Percentiles rank a stretch among this genome's conserved stretches.
phyloP scores from a whole-genome alignment of 1,140 invertebrate genomes.

The Branchinecta lynchi region DNA sequence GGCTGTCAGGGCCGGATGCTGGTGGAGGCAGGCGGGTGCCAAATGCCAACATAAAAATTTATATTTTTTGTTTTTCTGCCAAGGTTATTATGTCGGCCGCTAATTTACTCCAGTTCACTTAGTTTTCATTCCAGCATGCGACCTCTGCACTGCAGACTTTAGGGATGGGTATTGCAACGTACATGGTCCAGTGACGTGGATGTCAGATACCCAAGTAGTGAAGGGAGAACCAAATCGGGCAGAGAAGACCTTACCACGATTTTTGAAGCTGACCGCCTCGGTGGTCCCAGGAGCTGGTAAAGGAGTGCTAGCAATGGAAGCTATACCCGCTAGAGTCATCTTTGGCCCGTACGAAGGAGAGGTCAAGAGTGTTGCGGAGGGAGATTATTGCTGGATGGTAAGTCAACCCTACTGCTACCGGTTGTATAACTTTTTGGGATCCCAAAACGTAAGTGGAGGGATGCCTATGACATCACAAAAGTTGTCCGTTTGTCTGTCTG shows the following conservation, averaged over 20 bases:
- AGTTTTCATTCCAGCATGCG: neutral
- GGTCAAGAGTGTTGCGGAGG: slow-evolving; percentile 11
- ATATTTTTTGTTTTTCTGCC: no score
- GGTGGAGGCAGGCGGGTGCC: no score
- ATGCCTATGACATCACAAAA: no score
- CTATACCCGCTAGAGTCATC: slow-evolving; percentile 16
- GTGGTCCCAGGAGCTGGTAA: slow-evolving; percentile 12
- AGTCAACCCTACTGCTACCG: no score
- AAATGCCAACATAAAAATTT: no score
- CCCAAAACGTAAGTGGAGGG: no score
- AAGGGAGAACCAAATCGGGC: neutral
- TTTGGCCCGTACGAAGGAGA: slow-evolving; percentile 24
- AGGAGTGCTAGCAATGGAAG: slow-evolving; percentile 22
- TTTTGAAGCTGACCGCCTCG: neutral
- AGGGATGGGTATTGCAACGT: neutral
- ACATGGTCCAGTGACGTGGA: neutral
- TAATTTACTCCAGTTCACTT: no score
- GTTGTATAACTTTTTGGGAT: no score
- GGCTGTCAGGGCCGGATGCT: no score
- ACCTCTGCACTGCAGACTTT: neutral
- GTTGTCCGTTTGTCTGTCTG: no score
- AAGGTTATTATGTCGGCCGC: no score
- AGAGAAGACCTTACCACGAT: neutral
- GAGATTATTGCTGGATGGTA: slow-evolving; percentile 18
- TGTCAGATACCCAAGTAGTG: neutral